These are phyloP conservation scores for Sebastes fasciatus DNA, from an alignment of 2,113 vertebrate genomes.

Conservation along the genomic window DNA sequence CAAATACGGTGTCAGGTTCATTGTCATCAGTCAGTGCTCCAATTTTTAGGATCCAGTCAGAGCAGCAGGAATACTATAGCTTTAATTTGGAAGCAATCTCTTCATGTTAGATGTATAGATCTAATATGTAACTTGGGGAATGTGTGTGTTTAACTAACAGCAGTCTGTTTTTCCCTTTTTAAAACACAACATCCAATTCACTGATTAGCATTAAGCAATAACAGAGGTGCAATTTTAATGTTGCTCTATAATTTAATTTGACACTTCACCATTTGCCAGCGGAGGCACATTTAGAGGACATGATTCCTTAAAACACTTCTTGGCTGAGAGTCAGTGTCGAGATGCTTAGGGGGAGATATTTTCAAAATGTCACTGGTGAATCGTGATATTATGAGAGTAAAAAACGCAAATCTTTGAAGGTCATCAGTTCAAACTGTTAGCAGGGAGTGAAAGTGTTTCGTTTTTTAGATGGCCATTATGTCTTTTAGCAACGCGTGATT, in stretches of 20 bases:
- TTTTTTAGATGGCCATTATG: neutral
- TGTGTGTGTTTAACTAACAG: neutral
- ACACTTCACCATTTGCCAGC: conserved; percentile 28
- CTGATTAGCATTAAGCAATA: too few species aligned
- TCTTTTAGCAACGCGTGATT: neutral
- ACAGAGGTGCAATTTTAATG: conserved; percentile 7
- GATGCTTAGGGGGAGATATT: neutral
- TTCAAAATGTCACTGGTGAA: conserved; percentile 7
- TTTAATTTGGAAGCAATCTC: neutral
- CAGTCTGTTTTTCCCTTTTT: neutral
- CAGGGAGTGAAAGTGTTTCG: neutral
- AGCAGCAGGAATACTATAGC: neutral
- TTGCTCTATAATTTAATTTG: conserved; percentile 32
- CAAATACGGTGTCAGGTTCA: conserved; percentile 2
- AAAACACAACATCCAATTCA: neutral
- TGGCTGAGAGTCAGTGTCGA: conserved; percentile 13
- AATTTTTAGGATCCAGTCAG: neutral
- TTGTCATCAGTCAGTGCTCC: neutral
- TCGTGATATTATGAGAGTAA: conserved; percentile 4
- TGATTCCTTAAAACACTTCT: conserved; percentile 6
- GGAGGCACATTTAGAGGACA: conserved; percentile 21
- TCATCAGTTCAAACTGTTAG: neutral
- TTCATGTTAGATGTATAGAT: neutral
- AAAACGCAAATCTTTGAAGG: neutral
- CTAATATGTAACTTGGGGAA: neutral